Base-by-base conservation (phyloP, 2,113 vertebrate genomes). In the Takifugu bimaculatus region DNA sequence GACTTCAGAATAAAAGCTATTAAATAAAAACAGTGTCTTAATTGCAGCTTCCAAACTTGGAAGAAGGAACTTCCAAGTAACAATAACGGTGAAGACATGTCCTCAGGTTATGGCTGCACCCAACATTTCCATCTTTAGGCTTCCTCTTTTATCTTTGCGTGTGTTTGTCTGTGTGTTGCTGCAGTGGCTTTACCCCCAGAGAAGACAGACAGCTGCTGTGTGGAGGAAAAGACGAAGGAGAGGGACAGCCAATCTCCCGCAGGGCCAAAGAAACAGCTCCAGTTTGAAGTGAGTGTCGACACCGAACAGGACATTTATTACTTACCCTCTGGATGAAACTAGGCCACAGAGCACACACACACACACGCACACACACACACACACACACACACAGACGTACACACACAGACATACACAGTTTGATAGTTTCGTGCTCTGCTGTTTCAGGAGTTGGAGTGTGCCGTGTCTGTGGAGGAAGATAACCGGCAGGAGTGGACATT, bases 401-500 rank as follows among this genome's bases (percentile, higher is more conserved):
- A 72, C 69, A 54, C 26, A 57, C 62, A 64, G 60, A 63, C 45
- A 57, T 28, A 50, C n/a, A 53, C 6, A 57, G 14, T 35, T 53
- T 75, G 51, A 85, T 49, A 28, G 51, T 39, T 63, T 15, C 28
- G 11, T 26, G 5, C 52, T 78, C 58, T 32, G 57, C 28, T 86
- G 81, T 91, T 86, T 83, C 86, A 99, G 96, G 97, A 98, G 87
- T 72, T 99, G 80, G 95, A 98, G 83, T 99, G 97, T 72, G 96
- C 98, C 12, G 95, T 99, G 75, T 99, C 97, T 1, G 92, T 98
- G 84, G 96, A 98, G 89, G 96, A 99, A 78, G 94, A 97, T 80
- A 98, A 96, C 89, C 92, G 95, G 63, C 96, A 98, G 87, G 97
- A 99, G 82, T 99, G 97, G 97, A 99, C 97, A 63, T 99, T 99